These are phyloP conservation scores for Metacarcinus magister DNA, from an alignment of 2,888 invertebrate species.

Conservation along the genomic window DNA sequence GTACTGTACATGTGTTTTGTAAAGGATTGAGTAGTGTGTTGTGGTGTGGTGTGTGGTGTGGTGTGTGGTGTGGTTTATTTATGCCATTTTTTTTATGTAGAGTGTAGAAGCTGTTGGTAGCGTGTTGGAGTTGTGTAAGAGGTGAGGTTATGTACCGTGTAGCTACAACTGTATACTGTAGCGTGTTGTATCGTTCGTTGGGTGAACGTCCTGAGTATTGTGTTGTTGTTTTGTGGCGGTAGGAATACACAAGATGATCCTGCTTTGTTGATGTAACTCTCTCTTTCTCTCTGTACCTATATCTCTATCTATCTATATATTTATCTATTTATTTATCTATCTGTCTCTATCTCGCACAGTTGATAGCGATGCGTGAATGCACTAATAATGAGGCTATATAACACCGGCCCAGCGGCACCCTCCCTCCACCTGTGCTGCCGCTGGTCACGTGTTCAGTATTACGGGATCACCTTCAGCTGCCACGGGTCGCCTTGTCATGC, in stretches of 20 bases:
- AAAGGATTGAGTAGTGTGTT: not conserved
- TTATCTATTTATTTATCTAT: no score
- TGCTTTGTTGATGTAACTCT: slow-evolving; percentile 13
- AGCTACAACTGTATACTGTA: no score
- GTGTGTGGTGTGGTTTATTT: not conserved
- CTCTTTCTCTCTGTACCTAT: not conserved
- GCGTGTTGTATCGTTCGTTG: no score
- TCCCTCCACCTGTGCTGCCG: not conserved
- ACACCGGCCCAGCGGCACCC: not conserved
- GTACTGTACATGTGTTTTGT: not conserved
- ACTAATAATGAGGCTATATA: not conserved
- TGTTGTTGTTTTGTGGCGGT: not conserved
- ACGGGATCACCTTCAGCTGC: not conserved
- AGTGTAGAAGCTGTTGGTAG: no score
- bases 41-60: not conserved
- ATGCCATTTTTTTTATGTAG: not conserved
- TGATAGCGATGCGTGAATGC: not conserved
- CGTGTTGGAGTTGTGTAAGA: no score
- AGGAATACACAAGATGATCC: not conserved
- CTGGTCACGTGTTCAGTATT: not conserved
- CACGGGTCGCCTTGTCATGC: not conserved
- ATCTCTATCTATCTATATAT: no score
- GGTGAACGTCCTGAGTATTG: not conserved
- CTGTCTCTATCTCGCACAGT: not conserved
- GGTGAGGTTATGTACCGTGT: no score